Base-by-base conservation (phyloP, 2,113 vertebrate genomes). In the Apus apus region DNA sequence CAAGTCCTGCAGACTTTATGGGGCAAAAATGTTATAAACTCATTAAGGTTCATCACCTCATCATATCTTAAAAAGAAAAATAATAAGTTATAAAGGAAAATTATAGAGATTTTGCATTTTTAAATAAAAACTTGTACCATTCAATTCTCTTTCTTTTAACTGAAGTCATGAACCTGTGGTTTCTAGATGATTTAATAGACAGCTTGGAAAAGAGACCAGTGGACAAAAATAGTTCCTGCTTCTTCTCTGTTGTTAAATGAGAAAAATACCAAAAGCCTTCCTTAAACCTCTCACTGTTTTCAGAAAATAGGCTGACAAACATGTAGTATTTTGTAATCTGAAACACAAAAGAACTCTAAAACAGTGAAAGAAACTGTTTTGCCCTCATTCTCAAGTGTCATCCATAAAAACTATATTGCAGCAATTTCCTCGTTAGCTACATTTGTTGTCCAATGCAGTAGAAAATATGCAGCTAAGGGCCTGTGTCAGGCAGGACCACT, bases 381-480 rank as follows among this genome's bases (percentile, higher is more conserved):
- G n/a, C 11, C 18, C 22, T 13, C 8, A 34, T 22, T 90, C n/a
- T 22, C 30, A 79, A 36, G n/a, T 64, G n/a, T 70, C 27, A 58
- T 26, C 43, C 26, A 58, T 56, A 51, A 46, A 43, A 91, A 81
- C 5, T 12, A 8, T 32, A 54, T 5, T 51, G 48, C 14, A 32
- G 56, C 11, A 50, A 45, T 36, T 70, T 81, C 56, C 32, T 89
- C 30, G 50, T 53, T 43, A 84, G 15, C 51, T 54, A n/a, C 19
- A 27, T 67, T 54, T 67, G 6, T 38, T 67, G 72, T 71, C 29
- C 34, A 48, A 3, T 4, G 43, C 56, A 45, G 76, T 1, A 32
- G 13, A 3, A 14, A 38, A 54, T 0, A 0, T 71, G 43, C 30
- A 78, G 32, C 11, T 43, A 71, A 85, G 23, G 7, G 66, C 4